Percentiles rank a stretch among this genome's conserved stretches.
phyloP scores from a whole-genome alignment of 2,797 vertebrate species.

The Potorous gilbertii region DNA sequence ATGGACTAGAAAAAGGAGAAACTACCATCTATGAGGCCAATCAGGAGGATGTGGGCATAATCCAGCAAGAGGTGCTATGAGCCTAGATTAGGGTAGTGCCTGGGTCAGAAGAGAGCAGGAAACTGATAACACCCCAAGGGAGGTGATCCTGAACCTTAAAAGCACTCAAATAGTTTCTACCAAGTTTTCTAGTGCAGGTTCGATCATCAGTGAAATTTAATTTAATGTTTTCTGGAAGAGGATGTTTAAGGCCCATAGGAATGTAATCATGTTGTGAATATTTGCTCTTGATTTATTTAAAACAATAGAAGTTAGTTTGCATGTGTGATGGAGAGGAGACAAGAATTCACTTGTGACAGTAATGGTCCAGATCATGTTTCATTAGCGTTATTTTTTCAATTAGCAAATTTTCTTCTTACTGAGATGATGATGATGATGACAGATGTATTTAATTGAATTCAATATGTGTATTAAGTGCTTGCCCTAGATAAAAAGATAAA shows the following conservation, averaged over 20 bases:
- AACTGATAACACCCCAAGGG: neutral
- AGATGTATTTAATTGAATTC: neutral
- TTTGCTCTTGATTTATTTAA: conserved; percentile 45
- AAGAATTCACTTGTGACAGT: neutral
- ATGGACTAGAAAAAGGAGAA: neutral
- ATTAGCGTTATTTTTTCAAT: neutral
- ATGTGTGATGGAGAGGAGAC: conserved; percentile 3
- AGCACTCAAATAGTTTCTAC: conserved; percentile 20
- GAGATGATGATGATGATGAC: neutral
- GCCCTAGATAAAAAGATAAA: neutral
- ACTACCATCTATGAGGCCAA: neutral
- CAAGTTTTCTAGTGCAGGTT: neutral
- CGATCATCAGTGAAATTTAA: conserved; percentile 20
- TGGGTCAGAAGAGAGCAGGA: neutral
- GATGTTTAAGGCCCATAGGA: neutral
- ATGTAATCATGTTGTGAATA: neutral
- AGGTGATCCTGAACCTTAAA: conserved; percentile 33
- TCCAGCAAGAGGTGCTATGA: neutral
- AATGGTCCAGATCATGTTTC: conserved; percentile 4
- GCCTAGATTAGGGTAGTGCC: neutral
- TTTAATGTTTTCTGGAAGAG: conserved; percentile 14
- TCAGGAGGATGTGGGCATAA: neutral
- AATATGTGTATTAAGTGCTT: neutral
- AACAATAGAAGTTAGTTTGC: neutral
- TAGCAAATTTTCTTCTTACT: neutral